A percentile compares a stretch with the other conserved stretches of the same genome.
Evolutionary conservation across 2,888 invertebrate genomes (phyloP).

Genomic region (Eupithecia exiguata): DNA sequence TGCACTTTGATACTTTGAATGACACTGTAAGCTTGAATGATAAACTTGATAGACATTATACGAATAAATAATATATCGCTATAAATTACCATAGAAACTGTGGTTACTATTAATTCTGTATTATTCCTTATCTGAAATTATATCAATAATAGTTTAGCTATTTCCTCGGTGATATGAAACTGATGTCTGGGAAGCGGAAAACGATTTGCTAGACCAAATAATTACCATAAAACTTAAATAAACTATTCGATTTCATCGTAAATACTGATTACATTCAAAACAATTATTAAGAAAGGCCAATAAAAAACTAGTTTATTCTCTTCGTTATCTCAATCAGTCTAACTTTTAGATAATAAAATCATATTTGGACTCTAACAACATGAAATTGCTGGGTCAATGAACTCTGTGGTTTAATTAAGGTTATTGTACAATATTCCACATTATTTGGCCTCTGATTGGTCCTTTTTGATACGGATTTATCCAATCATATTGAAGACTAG

Average conservation of each 20-base stretch:
- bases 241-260: slow-evolving; percentile 48
- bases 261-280: slow-evolving; percentile 51
- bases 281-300: slow-evolving; percentile 54
- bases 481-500: slow-evolving; percentile 37
- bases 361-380: slow-evolving; percentile 46
- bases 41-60: slow-evolving; percentile 21
- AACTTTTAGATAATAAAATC: slow-evolving; percentile 50
- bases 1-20: slow-evolving; percentile 5
- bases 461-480: slow-evolving; percentile 39
- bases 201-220: slow-evolving; percentile 20
- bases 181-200: not conserved
- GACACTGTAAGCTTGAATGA: slow-evolving; percentile 7
- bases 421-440: slow-evolving; percentile 44
- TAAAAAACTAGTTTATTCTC: slow-evolving; percentile 53
- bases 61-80: slow-evolving; percentile 1
- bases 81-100: slow-evolving; percentile 6
- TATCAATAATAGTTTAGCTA: not conserved
- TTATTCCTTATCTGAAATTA: not conserved
- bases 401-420: slow-evolving; percentile 43
- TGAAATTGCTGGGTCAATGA: slow-evolving; percentile 45
- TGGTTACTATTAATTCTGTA: not conserved
- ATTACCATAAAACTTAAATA: slow-evolving; percentile 42
- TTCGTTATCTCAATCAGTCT: slow-evolving; percentile 49
- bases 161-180: not conserved
- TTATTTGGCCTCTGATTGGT: slow-evolving; percentile 41